These are phyloP conservation scores for Rhopalosiphum nymphaeae DNA, from an alignment of 2,888 invertebrate species.

Conservation along the genomic window DNA sequence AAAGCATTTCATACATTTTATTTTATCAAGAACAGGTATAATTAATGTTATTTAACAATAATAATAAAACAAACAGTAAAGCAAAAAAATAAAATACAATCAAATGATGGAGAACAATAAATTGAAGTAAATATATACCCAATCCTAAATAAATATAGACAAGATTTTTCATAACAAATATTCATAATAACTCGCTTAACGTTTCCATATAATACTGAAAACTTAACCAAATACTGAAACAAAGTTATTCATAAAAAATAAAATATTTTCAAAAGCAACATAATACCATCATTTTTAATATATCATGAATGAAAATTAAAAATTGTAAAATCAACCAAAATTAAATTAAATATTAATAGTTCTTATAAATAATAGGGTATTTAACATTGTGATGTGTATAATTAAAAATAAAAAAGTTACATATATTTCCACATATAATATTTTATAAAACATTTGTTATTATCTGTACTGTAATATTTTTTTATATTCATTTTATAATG, in stretches of 20 bases:
- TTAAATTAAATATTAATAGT: not conserved
- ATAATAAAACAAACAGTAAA: conserved; percentile 33
- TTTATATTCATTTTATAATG: not conserved
- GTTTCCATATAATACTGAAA: conserved; percentile 47
- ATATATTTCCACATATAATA: not conserved
- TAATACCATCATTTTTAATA: not conserved
- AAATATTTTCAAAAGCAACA: conserved; percentile 33
- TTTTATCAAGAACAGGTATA: conserved; percentile 38
- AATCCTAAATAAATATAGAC: conserved; percentile 30
- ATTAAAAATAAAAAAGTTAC: not conserved
- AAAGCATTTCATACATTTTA: conserved; percentile 52
- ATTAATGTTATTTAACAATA: conserved; percentile 51
- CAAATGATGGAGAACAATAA: not conserved
- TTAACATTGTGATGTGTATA: conserved; percentile 29
- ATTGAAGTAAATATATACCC: conserved; percentile 38
- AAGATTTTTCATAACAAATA: conserved; percentile 18
- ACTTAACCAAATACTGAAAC: conserved; percentile 61
- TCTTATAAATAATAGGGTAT: conserved; percentile 2
- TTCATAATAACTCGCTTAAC: conserved; percentile 24
- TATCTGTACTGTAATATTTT: not conserved
- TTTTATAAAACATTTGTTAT: not conserved
- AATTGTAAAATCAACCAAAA: conserved; percentile 3
- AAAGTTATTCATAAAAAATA: conserved; percentile 40
- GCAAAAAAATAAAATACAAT: not conserved
- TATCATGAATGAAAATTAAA: conserved; percentile 23